Base-by-base conservation (phyloP, 2,888 invertebrate species). In the Lasioglossum marginatum region DNA sequence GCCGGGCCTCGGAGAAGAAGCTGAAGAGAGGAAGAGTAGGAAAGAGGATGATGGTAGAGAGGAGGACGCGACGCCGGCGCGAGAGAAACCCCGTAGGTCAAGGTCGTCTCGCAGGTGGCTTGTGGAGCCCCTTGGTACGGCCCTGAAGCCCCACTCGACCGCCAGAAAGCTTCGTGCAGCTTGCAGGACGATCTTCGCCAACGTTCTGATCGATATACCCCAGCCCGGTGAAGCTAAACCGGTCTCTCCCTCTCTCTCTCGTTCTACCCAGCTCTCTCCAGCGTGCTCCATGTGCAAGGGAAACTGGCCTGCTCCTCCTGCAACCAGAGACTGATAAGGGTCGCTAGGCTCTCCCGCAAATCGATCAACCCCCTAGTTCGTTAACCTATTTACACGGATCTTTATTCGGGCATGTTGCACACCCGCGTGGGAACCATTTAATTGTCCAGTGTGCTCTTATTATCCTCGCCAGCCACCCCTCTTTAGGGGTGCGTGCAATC, bases 11-110 rank as follows among this genome's bases (percentile, higher is more conserved):
- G 31, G 19, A 94, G 85, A 95, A 75, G 79, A 79, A 82, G 85
- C 40, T 71, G 77, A 52, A 52, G 52, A 52, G 52, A 52, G 52
- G 23, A 52, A 8, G 52, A 23, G 52, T 78, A 80, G 82, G 37
- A 57, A 84, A 52, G 12, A 80, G 72, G 16, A 73, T 34, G 52
- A 77, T 2, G 73, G 73, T 68, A n/a, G n/a, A n/a, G n/a, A 72
- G 66, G 81, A 63, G 92, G 91, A 88, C 92, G 93, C 92, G 93
- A 94, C 94, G 94, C 94, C 93, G 94, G 94, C 94, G 94, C 94
- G 94, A 91, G 92, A 92, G 92, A 89, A 92, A 91, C 92, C 91
- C 91, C 93, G 91, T 94, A 93, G 94, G 94, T 94, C 94, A 94
- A 94, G 94, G 94, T 94, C 93, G 77, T 31, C 68, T 37, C 71